Conservation (phyloP, 2,113 vertebrate species). For the Ctenomys sociabilis region DNA sequence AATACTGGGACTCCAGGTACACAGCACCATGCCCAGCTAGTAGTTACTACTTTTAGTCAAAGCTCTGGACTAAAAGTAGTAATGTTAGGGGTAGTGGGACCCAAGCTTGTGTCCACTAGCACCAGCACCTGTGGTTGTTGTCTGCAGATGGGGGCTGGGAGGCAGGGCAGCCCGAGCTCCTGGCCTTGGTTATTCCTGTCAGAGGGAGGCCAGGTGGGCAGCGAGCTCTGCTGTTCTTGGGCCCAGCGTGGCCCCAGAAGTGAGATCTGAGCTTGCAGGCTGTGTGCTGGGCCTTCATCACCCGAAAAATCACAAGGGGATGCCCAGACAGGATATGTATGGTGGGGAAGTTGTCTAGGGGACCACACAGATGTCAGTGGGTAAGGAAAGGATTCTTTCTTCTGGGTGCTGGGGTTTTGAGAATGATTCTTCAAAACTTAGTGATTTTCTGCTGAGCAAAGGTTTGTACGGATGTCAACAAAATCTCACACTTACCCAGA, state of each 20-base stretch:
- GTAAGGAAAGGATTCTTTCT: background rate
- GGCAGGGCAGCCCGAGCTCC: background rate
- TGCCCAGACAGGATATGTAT: too few species aligned
- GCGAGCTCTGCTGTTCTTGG: background rate
- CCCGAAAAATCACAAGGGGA: background rate
- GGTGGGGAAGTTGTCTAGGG: background rate
- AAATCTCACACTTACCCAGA: background rate
- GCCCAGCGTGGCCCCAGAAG: too few species aligned
- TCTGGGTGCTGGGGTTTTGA: background rate
- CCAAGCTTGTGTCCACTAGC: background rate
- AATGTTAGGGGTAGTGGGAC: background rate
- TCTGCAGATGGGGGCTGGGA: background rate
- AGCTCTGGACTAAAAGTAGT: too few species aligned
- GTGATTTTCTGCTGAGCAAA: background rate
- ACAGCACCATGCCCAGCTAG: background rate
- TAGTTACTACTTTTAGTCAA: background rate
- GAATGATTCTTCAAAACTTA: background rate
- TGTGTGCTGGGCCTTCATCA: background rate
- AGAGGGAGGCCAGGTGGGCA: background rate
- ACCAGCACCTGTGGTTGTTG: background rate
- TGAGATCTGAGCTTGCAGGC: background rate
- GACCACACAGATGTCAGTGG: background rate
- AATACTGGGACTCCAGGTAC: background rate
- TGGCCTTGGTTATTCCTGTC: background rate
- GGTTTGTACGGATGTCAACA: background rate